These are phyloP conservation scores for Pristionchus exspectatus DNA, from an alignment of 2,888 invertebrate species.

Conservation along the genomic window DNA sequence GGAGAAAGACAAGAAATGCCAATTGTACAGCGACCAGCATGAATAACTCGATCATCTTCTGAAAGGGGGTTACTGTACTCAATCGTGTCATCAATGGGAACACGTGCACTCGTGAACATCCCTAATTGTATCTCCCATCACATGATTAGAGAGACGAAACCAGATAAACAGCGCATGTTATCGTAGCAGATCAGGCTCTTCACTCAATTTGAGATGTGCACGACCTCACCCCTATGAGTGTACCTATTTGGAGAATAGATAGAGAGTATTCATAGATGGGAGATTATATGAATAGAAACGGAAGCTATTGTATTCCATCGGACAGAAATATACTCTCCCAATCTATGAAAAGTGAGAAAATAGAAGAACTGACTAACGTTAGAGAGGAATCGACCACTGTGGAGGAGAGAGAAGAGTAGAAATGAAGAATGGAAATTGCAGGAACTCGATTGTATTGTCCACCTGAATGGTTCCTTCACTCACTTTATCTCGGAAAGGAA, in stretches of 20 bases:
- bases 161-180: conserved; percentile 13
- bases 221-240: not conserved
- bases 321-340: not conserved
- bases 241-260: not conserved
- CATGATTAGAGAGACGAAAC: conserved; percentile 2
- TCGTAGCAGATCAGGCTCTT: conserved; percentile 21
- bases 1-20: not conserved
- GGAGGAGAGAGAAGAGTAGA: conserved; percentile 16
- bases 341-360: not conserved
- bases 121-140: conserved; percentile 26
- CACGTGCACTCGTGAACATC: conserved; percentile 31
- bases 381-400: conserved; percentile 2
- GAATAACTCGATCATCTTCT: not conserved
- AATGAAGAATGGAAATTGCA: conserved; percentile 54
- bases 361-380: not conserved
- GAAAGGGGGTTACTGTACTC: not conserved
- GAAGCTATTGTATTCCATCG: not conserved
- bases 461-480: conserved; percentile 77
- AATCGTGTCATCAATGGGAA: not conserved
- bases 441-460: conserved; percentile 76
- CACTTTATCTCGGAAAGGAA: conserved; percentile 75
- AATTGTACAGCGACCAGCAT: not conserved
- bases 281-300: not conserved
- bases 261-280: not conserved
- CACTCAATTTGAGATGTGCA: not conserved